These are phyloP conservation scores for Aldrovandia affinis DNA, from an alignment of 2,797 vertebrate genomes.

Conservation along the genomic window DNA sequence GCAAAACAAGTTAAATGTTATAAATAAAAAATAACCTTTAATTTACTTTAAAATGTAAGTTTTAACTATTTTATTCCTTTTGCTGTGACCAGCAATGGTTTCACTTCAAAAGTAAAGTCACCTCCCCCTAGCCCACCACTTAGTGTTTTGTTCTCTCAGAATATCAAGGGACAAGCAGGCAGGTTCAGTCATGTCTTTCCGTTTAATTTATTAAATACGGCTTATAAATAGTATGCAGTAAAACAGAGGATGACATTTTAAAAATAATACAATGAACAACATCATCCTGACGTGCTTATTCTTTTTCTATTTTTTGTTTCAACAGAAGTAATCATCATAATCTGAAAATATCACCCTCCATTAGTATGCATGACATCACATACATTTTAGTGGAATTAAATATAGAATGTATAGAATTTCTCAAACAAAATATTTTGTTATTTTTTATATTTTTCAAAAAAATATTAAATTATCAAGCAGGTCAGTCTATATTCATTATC, in stretches of 20 bases:
- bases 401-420: conserved; percentile 31
- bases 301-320: conserved; percentile 26
- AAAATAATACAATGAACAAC: conserved; percentile 67
- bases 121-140: not conserved
- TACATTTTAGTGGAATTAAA: conserved; percentile 34
- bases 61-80: too few species aligned
- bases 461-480: conserved; percentile 39
- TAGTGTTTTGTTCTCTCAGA: not conserved
- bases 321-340: conserved; percentile 17
- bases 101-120: not conserved
- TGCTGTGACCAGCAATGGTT: too few species aligned
- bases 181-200: conserved; percentile 53
- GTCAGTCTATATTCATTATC: conserved; percentile 65
- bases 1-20: too few species aligned
- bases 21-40: not conserved
- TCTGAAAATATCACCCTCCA: conserved; percentile 25
- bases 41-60: too few species aligned
- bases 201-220: conserved; percentile 73
- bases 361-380: conserved; percentile 29
- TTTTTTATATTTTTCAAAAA: conserved; percentile 21
- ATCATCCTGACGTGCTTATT: conserved; percentile 62
- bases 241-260: conserved; percentile 65
- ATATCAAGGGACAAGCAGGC: conserved; percentile 44
- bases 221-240: conserved; percentile 80
- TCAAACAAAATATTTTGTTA: conserved; percentile 27